Evolutionary conservation across 1,140 invertebrate genomes (phyloP), one percentile per base, ranked within the genome.

Genomic region (Stenopsyche tienmushanensis): DNA sequence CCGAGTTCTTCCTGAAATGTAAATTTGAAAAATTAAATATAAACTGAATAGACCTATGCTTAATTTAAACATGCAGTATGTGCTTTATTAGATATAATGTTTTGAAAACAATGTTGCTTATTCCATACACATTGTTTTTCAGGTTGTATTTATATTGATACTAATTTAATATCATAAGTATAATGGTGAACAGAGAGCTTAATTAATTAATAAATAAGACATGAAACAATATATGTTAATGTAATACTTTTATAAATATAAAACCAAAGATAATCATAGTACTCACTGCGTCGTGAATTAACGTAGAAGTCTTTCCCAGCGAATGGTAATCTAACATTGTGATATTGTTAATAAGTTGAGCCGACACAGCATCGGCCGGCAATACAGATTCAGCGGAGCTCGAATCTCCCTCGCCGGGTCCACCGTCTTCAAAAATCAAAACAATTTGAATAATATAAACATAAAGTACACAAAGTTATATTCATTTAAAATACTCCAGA

Each of bases 321-420:
- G 79, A 80, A 47, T 80, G 77, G 62, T 81, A 81, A 65, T 81
- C 79, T 62, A 81, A 65, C 79, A 81, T 81, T 55, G 78, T 81
- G 44, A 81, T 80, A 66, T 81, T 81, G 64, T 81, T 81, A 45
- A 81, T 81, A 20, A 81, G 72, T 60, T 81, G 79, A 15, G 79
- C 79, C 69, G 78, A 80, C 13, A 81, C 78, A 29, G 78, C 77
- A 70, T 81, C 79, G 70, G 79, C 77, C 24, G 78, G 75, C 13
- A 78, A 75, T 15, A 76, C 80, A 62, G 77, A 79, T 0, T 76
- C 79, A 49, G 80, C 77, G 18, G 72, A 78, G 1, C 78, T 78
- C 21, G 79, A 81, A 71, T 81, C 79, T 8, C 78, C 79, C 26
- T 72, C 75, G 65, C 73, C 74, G 3, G 67, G 71, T 71, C 78